phyloP scores from a whole-genome alignment of 64 coral and sea anemone species.

The Acropora tenuis region DNA sequence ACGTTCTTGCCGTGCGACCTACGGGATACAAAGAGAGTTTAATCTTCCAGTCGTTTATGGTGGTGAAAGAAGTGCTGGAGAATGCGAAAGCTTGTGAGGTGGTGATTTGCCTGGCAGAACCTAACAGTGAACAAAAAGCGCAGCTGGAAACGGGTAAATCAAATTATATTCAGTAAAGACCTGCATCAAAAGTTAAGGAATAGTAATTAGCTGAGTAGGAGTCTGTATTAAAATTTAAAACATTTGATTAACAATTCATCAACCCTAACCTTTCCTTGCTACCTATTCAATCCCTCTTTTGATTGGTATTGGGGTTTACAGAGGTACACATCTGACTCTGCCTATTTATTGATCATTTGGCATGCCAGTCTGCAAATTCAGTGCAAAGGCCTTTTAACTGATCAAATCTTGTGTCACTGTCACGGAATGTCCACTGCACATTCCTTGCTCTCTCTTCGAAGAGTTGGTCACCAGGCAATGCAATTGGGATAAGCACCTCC shows the following conservation, averaged over 20 bases:
- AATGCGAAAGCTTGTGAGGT: not conserved
- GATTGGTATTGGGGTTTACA: too few species aligned
- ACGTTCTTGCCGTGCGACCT: not conserved
- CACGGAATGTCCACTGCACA: constrained; percentile 45
- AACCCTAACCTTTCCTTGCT: too few species aligned
- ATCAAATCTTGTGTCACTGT: constrained; percentile 25
- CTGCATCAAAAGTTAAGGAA: too few species aligned
- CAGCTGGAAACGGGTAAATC: too few species aligned
- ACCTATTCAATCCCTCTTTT: too few species aligned
- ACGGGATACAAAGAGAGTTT: not conserved
- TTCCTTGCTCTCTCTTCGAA: constrained; percentile 44
- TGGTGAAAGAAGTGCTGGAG: constrained; percentile 8
- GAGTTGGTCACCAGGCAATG: constrained; percentile 37
- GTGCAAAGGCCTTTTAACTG: not conserved
- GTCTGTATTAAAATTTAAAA: too few species aligned
- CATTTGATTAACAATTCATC: too few species aligned
- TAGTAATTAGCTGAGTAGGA: too few species aligned
- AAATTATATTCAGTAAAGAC: too few species aligned
- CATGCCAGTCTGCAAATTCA: constrained; percentile 54
- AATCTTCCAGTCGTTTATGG: not conserved
- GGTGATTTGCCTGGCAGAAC: constrained; percentile 15
- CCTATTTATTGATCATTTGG: not conserved
- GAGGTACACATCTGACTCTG: too few species aligned
- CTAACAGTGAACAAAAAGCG: too few species aligned
- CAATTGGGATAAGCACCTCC: not conserved